A percentile compares a stretch with the other conserved stretches of the same genome.
Evolutionary conservation across 2,888 invertebrate genomes (phyloP).

Genomic region (Bellardia pandia): DNA sequence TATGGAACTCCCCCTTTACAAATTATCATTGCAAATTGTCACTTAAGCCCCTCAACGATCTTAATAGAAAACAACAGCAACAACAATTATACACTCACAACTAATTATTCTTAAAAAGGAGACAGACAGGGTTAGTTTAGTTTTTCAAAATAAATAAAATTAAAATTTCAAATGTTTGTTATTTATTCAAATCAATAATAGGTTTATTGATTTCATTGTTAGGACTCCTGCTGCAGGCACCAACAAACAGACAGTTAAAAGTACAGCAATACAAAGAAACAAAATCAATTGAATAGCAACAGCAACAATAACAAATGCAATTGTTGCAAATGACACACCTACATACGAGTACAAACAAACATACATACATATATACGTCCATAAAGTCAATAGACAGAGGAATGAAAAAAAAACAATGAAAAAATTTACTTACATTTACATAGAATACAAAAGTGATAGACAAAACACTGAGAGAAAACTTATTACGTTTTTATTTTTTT

Average conservation of each 20-base stretch:
- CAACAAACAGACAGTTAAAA: slow-evolving; percentile 26
- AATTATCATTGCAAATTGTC: slow-evolving; percentile 7
- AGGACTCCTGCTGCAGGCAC: slow-evolving; percentile 14
- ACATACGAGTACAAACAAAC: background rate
- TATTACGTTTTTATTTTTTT: background rate
- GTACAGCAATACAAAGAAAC: slow-evolving; percentile 9
- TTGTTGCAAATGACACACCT: slow-evolving; percentile 54
- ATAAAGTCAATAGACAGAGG: background rate
- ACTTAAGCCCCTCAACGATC: background rate
- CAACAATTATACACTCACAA: slow-evolving; percentile 2
- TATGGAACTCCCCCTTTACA: background rate
- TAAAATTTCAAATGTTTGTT: slow-evolving; percentile 77
- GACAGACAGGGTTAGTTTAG: background rate
- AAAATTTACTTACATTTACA: slow-evolving; percentile 47
- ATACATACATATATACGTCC: background rate
- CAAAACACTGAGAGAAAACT: slow-evolving; percentile 49
- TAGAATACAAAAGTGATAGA: slow-evolving; percentile 1
- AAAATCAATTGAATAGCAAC: slow-evolving; percentile 1
- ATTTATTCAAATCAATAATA: slow-evolving; percentile 72
- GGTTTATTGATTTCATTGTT: slow-evolving; percentile 76
- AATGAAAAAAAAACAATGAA: background rate
- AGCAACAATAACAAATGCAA: slow-evolving; percentile 11
- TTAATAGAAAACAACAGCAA: background rate
- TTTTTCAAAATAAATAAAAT: background rate
- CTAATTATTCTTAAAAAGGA: background rate